Evolutionary conservation across 2,888 invertebrate genomes (phyloP), one percentile per base, ranked within the genome.

Genomic region (Galeruca laticollis): DNA sequence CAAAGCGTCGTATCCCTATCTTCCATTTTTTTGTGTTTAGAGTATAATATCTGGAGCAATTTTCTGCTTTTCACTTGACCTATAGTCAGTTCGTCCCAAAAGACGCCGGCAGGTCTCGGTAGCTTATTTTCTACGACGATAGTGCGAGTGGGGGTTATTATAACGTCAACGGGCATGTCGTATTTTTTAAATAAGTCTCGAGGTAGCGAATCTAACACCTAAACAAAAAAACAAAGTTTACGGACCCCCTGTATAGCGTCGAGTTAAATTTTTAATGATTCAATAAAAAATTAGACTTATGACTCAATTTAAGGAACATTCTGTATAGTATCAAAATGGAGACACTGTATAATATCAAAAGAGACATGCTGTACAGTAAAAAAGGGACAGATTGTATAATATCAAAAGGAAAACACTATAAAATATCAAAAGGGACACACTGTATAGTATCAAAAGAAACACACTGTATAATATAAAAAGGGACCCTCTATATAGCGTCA

Each of bases 151-250:
- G 95, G 95, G 9, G 96, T 96, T 76, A 95, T 88, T 81, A 96
- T 96, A 77, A 93, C 89, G 84, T 96, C 96, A 61, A 96, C 92
- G 60, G 94, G 94, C 21, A 95, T 90, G 85, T 96, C 96, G 80
- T 94, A 92, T 33, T 90, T 89, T 77, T 92, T 89, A 80, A 96
- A 94, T 80, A 96, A 84, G 68, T 91, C 88, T 4, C 89, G 87
- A 3, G 95, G 94, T 75, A 96, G 86, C 65, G 90, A 89, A 76
- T 94, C 92, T 78, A 92, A 90, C 26, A 75, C 73, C 72, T 72
- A 59, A n/a, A 37, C 62, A 60, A 35, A 62, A 59, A 75, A 92
- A 75, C 82, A 8, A 82, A 82, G 69, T 72, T 61, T 26, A 26
- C 4, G 6, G 26, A 1, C 26, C 4, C 26, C 4, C 26, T 26